Evolutionary conservation across 2,113 vertebrate genomes (phyloP).

Genomic region (Gobius niger): DNA sequence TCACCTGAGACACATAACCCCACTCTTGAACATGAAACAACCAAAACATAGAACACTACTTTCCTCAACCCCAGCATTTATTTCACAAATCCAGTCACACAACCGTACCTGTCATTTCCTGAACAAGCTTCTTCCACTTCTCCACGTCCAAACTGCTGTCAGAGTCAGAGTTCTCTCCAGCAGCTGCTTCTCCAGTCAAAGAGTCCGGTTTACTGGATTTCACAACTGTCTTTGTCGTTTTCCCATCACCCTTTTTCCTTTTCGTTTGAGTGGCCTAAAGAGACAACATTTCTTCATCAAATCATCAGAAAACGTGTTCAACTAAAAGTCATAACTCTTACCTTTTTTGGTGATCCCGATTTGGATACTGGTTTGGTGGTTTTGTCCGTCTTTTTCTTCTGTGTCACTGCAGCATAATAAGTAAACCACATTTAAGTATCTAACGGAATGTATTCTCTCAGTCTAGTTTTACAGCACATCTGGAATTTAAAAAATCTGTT

Average conservation of each 20-base stretch:
- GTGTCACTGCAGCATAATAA: slow-evolving; percentile 11
- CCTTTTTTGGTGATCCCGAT: slow-evolving; percentile 31
- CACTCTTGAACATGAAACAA: too few species aligned
- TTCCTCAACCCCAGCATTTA: too few species aligned
- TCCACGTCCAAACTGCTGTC: slow-evolving; percentile 79
- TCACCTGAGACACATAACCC: too few species aligned
- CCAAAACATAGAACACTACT: too few species aligned
- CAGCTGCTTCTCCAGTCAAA: not conserved
- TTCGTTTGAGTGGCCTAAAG: slow-evolving; percentile 28
- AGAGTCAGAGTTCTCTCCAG: slow-evolving; percentile 69
- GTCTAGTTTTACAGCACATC: not conserved
- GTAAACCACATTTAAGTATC: not conserved
- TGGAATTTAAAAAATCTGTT: not conserved
- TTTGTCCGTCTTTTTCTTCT: slow-evolving; percentile 41
- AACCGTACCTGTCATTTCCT: slow-evolving; percentile 66
- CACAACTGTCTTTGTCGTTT: slow-evolving; percentile 15
- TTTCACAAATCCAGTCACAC: not conserved
- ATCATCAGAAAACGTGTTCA: not conserved
- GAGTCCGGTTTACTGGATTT: slow-evolving; percentile 50
- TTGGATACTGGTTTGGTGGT: slow-evolving; percentile 12
- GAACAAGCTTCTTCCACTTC: slow-evolving; percentile 73
- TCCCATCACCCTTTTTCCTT: slow-evolving; percentile 42
- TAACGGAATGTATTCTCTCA: too few species aligned
- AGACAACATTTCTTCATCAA: not conserved
- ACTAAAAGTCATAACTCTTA: not conserved